Evolutionary conservation across 2,797 vertebrate species (phyloP).

Genomic region (Onychomys leucogaster): DNA sequence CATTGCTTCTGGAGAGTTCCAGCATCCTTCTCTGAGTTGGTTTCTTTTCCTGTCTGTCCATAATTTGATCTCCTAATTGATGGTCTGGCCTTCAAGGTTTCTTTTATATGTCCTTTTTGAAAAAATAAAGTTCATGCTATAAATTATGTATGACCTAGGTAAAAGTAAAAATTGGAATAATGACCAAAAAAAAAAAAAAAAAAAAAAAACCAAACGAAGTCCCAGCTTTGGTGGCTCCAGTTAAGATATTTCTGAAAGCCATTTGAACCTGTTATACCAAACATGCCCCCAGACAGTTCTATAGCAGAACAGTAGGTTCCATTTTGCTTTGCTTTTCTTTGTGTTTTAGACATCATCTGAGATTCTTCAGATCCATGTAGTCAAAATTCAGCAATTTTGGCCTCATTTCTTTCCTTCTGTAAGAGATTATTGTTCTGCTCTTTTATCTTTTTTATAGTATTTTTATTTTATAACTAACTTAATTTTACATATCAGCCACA

Average conservation of each 20-base stretch:
- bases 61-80: background rate
- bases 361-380: background rate
- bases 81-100: background rate
- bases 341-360: background rate
- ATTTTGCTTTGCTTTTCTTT: background rate
- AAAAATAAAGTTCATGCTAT: background rate
- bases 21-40: background rate
- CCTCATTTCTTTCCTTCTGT: background rate
- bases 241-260: constrained; percentile 5
- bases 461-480: no score
- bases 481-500: no score
- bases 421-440: background rate
- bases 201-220: background rate
- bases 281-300: background rate
- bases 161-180: background rate
- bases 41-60: background rate
- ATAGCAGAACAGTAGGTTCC: background rate
- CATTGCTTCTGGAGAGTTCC: background rate
- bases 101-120: background rate
- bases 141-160: background rate
- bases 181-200: no score
- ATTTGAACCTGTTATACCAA: background rate
- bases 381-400: background rate
- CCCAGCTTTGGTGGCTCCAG: background rate
- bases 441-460: no score